phyloP scores from a whole-genome alignment of 2,113 vertebrate genomes.

The Cettia cetti region DNA sequence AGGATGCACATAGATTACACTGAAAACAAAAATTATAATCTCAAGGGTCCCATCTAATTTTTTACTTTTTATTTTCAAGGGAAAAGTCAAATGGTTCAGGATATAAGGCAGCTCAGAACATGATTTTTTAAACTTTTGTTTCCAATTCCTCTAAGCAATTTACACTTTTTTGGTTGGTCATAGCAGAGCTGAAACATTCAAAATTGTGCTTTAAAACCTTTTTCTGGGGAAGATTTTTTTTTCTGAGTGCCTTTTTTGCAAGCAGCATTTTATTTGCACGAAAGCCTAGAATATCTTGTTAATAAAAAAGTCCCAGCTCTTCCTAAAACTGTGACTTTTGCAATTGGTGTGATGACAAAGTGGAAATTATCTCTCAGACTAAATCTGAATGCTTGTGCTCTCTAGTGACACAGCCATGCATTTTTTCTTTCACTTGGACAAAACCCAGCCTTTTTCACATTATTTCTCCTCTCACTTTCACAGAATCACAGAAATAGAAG shows the following conservation, averaged over 20 bases:
- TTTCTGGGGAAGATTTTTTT: background rate
- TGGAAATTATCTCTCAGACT: background rate
- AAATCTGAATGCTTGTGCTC: background rate
- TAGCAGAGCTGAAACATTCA: background rate
- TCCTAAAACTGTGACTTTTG: background rate
- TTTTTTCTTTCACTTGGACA: background rate
- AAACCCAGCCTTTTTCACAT: background rate
- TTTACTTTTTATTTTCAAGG: background rate
- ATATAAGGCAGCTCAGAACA: background rate
- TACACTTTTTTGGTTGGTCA: background rate
- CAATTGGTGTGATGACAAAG: background rate
- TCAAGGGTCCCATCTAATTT: fast-evolving
- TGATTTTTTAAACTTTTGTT: too few relatives aligned
- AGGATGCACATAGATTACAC: background rate
- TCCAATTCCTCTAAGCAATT: background rate
- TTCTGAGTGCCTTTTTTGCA: background rate
- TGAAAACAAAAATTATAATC: background rate
- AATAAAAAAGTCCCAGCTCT: background rate
- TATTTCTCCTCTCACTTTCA: background rate
- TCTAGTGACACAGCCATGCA: background rate
- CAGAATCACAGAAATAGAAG: background rate
- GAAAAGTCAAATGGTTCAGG: background rate
- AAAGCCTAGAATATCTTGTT: background rate
- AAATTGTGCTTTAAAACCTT: background rate
- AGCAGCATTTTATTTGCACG: background rate